Conservation (phyloP, 2,888 invertebrate genomes). For the Aromia moschata region DNA sequence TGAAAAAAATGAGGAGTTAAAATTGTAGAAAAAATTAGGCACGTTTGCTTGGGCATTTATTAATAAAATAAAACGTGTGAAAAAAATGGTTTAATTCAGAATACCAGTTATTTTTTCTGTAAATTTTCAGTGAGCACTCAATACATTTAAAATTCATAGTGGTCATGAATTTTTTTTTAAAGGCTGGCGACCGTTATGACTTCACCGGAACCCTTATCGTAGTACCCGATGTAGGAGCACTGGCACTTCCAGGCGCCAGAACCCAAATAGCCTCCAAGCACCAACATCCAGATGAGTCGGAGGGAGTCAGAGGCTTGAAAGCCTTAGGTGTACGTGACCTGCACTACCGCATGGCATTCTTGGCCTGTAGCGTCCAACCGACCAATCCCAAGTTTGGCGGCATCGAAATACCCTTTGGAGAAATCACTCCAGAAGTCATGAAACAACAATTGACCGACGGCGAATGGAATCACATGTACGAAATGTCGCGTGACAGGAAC, state of each 20-base stretch:
- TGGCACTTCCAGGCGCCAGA: conserved; percentile 86
- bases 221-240: conserved; percentile 92
- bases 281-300: conserved; percentile 75
- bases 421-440: conserved; percentile 91
- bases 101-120: no score
- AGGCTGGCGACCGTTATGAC: conserved; percentile 84
- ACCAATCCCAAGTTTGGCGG: conserved; percentile 90
- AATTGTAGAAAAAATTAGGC: no score
- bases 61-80: no score
- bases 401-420: conserved; percentile 83
- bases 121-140: no score
- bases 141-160: no score
- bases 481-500: conserved; percentile 95
- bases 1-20: no score
- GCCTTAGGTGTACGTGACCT: conserved; percentile 87
- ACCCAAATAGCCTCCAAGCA: conserved; percentile 83
- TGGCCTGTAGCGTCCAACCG: conserved; percentile 91
- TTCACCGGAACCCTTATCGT: conserved; percentile 97
- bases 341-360: conserved; percentile 88
- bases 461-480: conserved; percentile 95
- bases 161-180: no score
- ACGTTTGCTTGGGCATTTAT: no score
- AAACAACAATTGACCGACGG: conserved; percentile 92
- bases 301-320: conserved; percentile 65
- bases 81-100: no score